Base-by-base conservation (phyloP, 2,888 invertebrate species). In the Leucophenga maculata region DNA sequence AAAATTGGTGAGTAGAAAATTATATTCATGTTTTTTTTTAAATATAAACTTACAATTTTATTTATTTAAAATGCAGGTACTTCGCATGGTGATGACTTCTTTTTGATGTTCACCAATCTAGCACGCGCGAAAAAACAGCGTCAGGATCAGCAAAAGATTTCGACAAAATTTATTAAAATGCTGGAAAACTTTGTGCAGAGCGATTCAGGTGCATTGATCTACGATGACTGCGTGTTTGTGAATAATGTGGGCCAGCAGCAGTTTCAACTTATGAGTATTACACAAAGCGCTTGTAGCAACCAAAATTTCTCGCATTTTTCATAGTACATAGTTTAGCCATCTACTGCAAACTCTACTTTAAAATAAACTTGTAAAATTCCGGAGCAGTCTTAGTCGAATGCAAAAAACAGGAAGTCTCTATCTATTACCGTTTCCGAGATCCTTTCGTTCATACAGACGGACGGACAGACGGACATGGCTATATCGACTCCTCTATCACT, bases 1-100 rank as follows among this genome's bases (percentile, higher is more conserved):
- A 39, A 78, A 4, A 75, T 85, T 91, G 93, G 93, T 77, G 91
- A 91, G 11, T 89, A 48, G n/a, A 67, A 8, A 39, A 0, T 11
- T 4, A 26, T 6, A 57, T 26, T 26, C 26, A 26, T 26, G 13
- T 54, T 55, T 8, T 55, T 8, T 57, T 46, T 52, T 26, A 55
- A 55, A 1, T 55, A 9, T 55, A 1, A 1, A 13, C 14, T 55
- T 18, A 22, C 13, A 55, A 13, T 9, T 22, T 55, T 11, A 9
- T 26, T 13, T 11, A 22, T 32, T 39, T 55, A 14, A 46, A 14
- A 31, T 60, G 6, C 18, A 82, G 82, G 80, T 9, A 77, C 81
- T 50, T 73, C 70, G 6, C 81, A 82, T 73, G 76, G 77, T 0
- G 81, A 82, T 69, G 81, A 82, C 59, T 75, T 77, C 54, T 77